phyloP scores from a whole-genome alignment of 2,888 invertebrate species.

The Clusia tigrina region DNA sequence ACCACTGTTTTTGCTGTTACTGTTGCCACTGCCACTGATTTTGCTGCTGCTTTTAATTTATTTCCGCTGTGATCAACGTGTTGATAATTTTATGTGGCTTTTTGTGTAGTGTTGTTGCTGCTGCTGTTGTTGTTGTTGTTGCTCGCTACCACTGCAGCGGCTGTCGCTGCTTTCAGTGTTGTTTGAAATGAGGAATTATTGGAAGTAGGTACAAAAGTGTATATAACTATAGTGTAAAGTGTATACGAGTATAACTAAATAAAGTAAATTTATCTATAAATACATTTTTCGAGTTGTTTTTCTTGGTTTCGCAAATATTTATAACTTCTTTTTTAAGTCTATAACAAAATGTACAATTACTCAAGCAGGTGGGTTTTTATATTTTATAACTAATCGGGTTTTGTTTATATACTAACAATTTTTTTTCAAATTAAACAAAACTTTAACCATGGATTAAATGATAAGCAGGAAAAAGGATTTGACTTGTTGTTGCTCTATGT shows the following conservation, averaged over 20 bases:
- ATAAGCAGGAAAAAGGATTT: too few species aligned
- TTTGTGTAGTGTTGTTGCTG: slow-evolving; percentile 5
- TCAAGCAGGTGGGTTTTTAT: too few species aligned
- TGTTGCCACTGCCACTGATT: slow-evolving; percentile 3
- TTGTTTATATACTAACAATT: too few species aligned
- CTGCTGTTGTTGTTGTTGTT: slow-evolving; percentile 14
- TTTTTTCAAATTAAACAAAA: too few species aligned
- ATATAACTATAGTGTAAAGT: too few species aligned
- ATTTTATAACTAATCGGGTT: too few species aligned
- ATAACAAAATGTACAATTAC: too few species aligned
- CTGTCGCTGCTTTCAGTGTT: not conserved
- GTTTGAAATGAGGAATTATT: slow-evolving; percentile 5
- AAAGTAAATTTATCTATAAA: too few species aligned
- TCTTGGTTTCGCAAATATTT: not conserved
- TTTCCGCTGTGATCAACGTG: slow-evolving; percentile 7
- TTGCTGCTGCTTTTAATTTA: slow-evolving; percentile 4
- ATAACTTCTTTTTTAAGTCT: too few species aligned
- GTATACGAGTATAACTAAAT: too few species aligned
- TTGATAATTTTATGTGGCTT: not conserved
- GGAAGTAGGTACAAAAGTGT: not conserved
- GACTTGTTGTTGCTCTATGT: too few species aligned
- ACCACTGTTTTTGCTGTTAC: slow-evolving; percentile 31
- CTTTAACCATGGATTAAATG: too few species aligned
- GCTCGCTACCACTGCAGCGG: not conserved
- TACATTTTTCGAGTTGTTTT: not conserved